Evolutionary conservation across 2,113 vertebrate genomes (phyloP).

Genomic region (Trogon surrucura): DNA sequence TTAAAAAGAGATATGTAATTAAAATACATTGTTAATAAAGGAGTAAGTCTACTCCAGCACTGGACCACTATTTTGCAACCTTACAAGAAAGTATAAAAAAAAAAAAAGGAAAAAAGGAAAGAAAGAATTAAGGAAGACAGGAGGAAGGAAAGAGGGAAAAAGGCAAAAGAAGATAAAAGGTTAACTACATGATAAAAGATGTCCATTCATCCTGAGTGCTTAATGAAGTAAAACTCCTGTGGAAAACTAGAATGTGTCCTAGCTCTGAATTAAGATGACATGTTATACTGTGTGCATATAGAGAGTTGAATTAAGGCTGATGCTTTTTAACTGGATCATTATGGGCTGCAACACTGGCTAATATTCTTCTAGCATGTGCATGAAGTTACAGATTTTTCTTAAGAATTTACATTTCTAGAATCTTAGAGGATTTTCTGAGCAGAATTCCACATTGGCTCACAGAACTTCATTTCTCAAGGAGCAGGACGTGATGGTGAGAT

Average conservation of each 20-base stretch:
- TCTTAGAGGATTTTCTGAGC: neutral
- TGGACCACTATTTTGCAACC: neutral
- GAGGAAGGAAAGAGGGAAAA: neutral
- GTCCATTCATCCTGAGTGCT: neutral
- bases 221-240: neutral
- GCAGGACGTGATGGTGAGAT: rapidly evolving
- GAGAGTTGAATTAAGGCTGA: neutral
- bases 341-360: neutral
- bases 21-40: neutral
- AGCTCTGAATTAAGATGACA: neutral
- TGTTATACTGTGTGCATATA: neutral
- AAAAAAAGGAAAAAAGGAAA: neutral
- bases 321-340: neutral
- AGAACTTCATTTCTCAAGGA: neutral
- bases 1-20: neutral
- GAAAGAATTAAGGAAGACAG: neutral
- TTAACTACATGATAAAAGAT: neutral
- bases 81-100: neutral
- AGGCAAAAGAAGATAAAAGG: neutral
- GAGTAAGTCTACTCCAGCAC: neutral
- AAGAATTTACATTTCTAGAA: neutral
- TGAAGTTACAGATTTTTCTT: neutral
- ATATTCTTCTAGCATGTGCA: neutral
- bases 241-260: neutral
- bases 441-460: neutral